Percentiles rank a stretch among this genome's conserved stretches.
These are phyloP conservation scores for Lophius americanus DNA, from an alignment of 2,797 vertebrate species.

Conservation along the genomic window DNA sequence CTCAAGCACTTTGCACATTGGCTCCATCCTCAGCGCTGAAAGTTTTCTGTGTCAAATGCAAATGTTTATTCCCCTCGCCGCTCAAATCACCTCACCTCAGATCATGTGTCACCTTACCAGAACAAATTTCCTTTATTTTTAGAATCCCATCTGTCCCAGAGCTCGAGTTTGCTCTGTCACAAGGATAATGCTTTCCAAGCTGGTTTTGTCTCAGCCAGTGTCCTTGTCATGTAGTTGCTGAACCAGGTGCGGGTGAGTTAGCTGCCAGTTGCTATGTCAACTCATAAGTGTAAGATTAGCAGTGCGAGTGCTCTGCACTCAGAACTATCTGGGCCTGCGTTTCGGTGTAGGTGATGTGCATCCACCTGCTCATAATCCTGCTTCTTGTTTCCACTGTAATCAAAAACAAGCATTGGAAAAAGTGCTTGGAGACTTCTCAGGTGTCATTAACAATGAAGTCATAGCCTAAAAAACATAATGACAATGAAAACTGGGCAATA, in stretches of 20 bases:
- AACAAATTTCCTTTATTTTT: slow-evolving; percentile 66
- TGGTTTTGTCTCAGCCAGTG: slow-evolving; percentile 41
- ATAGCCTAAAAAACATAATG: neutral
- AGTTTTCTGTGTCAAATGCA: slow-evolving; percentile 65
- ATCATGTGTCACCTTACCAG: slow-evolving; percentile 54
- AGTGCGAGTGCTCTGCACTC: slow-evolving; percentile 4
- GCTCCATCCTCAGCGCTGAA: slow-evolving; percentile 34
- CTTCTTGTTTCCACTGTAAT: slow-evolving; percentile 6
- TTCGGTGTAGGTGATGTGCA: slow-evolving; percentile 26
- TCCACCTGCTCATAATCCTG: slow-evolving; percentile 29
- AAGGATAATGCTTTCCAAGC: slow-evolving; percentile 42
- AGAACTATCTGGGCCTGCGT: neutral
- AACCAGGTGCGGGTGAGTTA: slow-evolving; percentile 49
- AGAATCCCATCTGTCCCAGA: slow-evolving; percentile 68
- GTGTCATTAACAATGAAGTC: slow-evolving; percentile 1
- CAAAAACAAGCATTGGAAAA: slow-evolving; percentile 10
- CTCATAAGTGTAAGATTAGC: slow-evolving; percentile 28
- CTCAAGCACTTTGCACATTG: slow-evolving; percentile 32
- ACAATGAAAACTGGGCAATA: neutral
- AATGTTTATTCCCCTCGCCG: slow-evolving; percentile 62
- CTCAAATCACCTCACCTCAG: slow-evolving; percentile 53
- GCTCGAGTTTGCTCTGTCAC: slow-evolving; percentile 45
- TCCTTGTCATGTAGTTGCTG: slow-evolving; percentile 54
- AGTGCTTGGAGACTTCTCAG: neutral
- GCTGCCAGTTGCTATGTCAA: slow-evolving; percentile 46